These are phyloP conservation scores for Chondrosia reniformis DNA, from an alignment of 37 sponge, comb jelly and placozoan genomes.

Conservation along the genomic window DNA sequence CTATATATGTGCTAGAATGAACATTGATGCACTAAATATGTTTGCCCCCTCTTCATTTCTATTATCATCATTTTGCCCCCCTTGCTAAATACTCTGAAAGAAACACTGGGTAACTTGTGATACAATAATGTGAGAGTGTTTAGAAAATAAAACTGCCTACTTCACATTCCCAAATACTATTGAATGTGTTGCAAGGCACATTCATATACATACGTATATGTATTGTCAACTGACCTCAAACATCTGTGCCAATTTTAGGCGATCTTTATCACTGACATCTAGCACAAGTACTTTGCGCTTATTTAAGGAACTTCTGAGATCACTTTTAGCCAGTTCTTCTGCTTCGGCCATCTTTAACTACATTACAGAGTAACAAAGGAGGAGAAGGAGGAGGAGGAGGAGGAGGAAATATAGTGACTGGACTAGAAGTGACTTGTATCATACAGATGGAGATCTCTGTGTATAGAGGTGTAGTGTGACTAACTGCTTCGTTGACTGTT, in stretches of 20 bases:
- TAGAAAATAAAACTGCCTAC: neutral
- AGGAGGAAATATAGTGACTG: neutral
- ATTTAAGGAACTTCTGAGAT: slow-evolving; percentile 32
- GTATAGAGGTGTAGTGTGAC: neutral
- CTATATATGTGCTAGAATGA: no score
- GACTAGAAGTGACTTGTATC: neutral
- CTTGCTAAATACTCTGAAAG: no score
- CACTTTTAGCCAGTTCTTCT: slow-evolving; percentile 1
- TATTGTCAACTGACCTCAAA: slow-evolving; percentile 60
- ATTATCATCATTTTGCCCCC: no score
- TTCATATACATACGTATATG: neutral
- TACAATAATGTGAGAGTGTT: no score
- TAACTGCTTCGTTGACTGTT: slow-evolving; percentile 10
- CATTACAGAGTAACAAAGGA: neutral
- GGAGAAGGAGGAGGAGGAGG: neutral
- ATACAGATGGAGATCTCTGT: neutral
- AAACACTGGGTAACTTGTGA: no score
- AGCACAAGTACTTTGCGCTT: slow-evolving; percentile 49
- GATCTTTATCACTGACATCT: slow-evolving; percentile 23
- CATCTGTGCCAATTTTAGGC: slow-evolving; percentile 38
- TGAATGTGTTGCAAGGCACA: no score
- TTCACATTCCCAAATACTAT: neutral
- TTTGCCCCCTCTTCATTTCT: no score
- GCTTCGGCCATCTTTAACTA: neutral
- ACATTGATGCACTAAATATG: no score